Evolutionary conservation across 2,113 vertebrate genomes (phyloP), one percentile per base, ranked within the genome.

Genomic region (Eulacestoma nigropectus): DNA sequence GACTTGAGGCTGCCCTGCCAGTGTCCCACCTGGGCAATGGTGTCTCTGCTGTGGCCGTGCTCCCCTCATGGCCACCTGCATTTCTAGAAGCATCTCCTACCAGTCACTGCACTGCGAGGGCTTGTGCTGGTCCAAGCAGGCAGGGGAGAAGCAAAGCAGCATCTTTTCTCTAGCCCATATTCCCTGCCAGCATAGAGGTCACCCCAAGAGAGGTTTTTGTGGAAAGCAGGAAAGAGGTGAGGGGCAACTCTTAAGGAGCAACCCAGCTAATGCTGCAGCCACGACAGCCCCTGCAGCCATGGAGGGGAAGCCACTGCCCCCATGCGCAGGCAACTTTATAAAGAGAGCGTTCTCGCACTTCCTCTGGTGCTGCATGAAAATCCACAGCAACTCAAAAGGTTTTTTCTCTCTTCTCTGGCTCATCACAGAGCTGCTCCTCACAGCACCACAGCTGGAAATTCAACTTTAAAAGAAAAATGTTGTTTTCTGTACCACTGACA

Each of bases 21-120:
- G 39, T 15, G 2, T 35, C 56, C 27, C 41, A 35, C 33, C 27
- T 8, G 11, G 33, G 21, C 7, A 1, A 13, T 19, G 9, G 7
- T 67, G 56, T 42, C 56, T 33, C 39, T 82, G 1, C 22, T 53
- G 46, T 46, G 41, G n/a, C 29, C 0, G 0, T 26, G 33, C 25
- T 89, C 42, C 64, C 30, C 64, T 49, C 26, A 33, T 56, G 10
- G 17, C 30, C 74, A 37, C 29, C 13, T 1, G 4, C n/a, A 30
- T 59, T 74, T 74, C 82, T n/a, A 70, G 64, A 53, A 90, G 6
- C 25, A 37, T 35, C n/a, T 81, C 20, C 39, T 78, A 6, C 29
- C 3, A 6, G 18, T 21, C 62, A 20, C 21, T 33, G 78, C 2
- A 0, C 46, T 70, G 41, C 0, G 0, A 84, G 16, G 19, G 32